Evolutionary conservation across 1,140 invertebrate species (phyloP), one percentile per base, ranked within the genome.

Genomic region (Mycetomoellerius zeteki): DNA sequence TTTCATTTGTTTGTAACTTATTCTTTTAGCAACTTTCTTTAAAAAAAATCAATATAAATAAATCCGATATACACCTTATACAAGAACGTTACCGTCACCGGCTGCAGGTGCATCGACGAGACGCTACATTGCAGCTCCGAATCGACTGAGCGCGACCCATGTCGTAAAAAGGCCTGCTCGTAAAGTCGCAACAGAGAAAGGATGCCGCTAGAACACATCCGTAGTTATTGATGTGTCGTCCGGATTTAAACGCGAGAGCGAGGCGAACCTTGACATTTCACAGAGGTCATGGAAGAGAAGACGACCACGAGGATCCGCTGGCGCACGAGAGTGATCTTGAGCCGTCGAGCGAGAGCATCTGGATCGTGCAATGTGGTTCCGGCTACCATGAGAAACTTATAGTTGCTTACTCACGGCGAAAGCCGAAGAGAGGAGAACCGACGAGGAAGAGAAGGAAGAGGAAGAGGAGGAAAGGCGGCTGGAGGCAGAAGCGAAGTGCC

Each of bases 191-290:
- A 21, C n/a, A 47, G 64, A 27, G 10, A 8, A n/a, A 62, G 54
- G 67, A 73, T 19, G 33, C 54, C 56, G 30, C 24, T 58, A 43
- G 77, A 30, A 71, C 14, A 80, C 64, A 54, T 69, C 24, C 82
- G 24, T 33, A 30, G 58, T 24, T 24, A 60, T 84, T 37, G 80
- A 62, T 16, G 56, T 14, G 56, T 47, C 64, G 64, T 37, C 58
- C 43, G 60, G 24, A 43, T 19, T 43, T 14, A 19, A 33, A 16
- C 21, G 75, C 62, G 69, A 58, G 62, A 62, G 50, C 16, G 73
- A 43, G 72, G 60, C 50, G 88, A 89, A 89, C 71, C 85, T 50
- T 78, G 87, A 90, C 88, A 87, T 89, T 90, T 84, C 75, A 43
- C 27, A 52, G 72, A 43, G 86, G 62, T 64, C 71, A 75, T 14